phyloP scores from a whole-genome alignment of 2,797 vertebrate species.

The Orestias chungarensis region DNA sequence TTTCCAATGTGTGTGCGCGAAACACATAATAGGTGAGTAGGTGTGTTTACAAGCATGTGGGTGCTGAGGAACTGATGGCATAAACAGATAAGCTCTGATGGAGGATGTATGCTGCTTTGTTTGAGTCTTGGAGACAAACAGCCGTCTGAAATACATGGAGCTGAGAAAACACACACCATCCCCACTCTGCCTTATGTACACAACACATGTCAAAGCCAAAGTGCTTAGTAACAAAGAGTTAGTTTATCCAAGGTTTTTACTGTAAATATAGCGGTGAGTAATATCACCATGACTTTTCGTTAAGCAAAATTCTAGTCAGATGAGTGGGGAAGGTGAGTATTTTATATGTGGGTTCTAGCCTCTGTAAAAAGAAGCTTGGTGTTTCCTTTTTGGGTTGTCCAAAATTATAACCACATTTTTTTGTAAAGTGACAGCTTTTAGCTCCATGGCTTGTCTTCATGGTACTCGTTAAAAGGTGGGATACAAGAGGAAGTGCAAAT shows the following conservation, averaged over 20 bases:
- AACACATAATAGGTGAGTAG: conserved; percentile 51
- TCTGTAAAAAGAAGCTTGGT: background rate
- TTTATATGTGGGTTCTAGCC: conserved; percentile 12
- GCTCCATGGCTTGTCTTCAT: background rate
- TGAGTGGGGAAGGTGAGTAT: background rate
- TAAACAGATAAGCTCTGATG: conserved; percentile 77
- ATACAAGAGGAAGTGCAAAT: conserved; percentile 1
- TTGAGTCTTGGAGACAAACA: conserved; percentile 71
- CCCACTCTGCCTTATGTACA: conserved; percentile 56
- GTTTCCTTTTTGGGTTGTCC: background rate
- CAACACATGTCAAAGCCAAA: conserved; percentile 62
- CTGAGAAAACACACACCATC: conserved; percentile 31
- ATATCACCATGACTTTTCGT: conserved; percentile 47
- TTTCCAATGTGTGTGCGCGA: conserved; percentile 24
- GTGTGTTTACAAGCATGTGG: conserved; percentile 64
- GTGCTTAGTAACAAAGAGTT: conserved; percentile 74
- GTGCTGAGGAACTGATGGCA: conserved; percentile 62
- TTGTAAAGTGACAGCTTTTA: conserved; percentile 8
- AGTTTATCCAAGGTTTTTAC: conserved; percentile 62
- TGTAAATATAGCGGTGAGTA: conserved; percentile 74
- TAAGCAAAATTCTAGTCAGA: conserved; percentile 20
- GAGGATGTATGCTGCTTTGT: conserved; percentile 68
- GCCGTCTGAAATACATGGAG: conserved; percentile 36
- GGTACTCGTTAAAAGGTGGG: background rate
- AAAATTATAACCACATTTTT: conserved; percentile 32